Conservation (phyloP, 1,140 invertebrate species). For the Zaprionus ornatus region DNA sequence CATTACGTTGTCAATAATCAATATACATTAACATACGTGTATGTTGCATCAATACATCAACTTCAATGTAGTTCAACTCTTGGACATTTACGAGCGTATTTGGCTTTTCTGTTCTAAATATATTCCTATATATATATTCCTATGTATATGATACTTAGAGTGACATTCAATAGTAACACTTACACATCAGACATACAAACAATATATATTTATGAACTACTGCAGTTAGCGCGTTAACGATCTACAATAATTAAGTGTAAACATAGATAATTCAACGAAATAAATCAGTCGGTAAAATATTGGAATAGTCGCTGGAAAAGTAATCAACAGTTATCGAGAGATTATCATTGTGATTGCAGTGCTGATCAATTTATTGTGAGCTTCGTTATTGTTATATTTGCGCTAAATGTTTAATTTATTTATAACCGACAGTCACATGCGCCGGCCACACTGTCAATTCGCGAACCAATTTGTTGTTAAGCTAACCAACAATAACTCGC, state of each 20-base stretch:
- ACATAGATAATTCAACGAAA: conserved; percentile 37
- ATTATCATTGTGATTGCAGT: conserved; percentile 23
- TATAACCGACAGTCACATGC: conserved; percentile 66
- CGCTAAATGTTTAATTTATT: conserved; percentile 54
- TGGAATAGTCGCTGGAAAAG: conserved; percentile 25
- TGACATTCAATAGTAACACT: conserved; percentile 17
- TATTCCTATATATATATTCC: conserved; percentile 13
- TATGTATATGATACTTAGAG: background rate
- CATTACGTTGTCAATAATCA: conserved; percentile 40
- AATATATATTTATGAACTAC: conserved; percentile 24
- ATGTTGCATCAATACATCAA: background rate
- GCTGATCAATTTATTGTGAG: conserved; percentile 41
- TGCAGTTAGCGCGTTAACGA: conserved; percentile 28
- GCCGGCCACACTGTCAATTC: conserved; percentile 42
- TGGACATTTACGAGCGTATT: conserved; percentile 62
- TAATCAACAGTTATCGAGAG: conserved; percentile 14
- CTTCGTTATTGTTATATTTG: conserved; percentile 64
- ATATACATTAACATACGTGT: background rate
- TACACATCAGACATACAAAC: conserved; percentile 32
- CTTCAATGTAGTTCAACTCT: conserved; percentile 33
- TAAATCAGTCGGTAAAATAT: conserved; percentile 50
- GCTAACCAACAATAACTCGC: conserved; percentile 43
- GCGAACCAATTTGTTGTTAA: conserved; percentile 59
- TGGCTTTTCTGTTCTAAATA: conserved; percentile 36
- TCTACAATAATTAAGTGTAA: conserved; percentile 26